A percentile compares a stretch with the other conserved stretches of the same genome.
These are phyloP conservation scores for Plagodis dolabraria DNA, from an alignment of 2,888 invertebrate species.

Conservation along the genomic window DNA sequence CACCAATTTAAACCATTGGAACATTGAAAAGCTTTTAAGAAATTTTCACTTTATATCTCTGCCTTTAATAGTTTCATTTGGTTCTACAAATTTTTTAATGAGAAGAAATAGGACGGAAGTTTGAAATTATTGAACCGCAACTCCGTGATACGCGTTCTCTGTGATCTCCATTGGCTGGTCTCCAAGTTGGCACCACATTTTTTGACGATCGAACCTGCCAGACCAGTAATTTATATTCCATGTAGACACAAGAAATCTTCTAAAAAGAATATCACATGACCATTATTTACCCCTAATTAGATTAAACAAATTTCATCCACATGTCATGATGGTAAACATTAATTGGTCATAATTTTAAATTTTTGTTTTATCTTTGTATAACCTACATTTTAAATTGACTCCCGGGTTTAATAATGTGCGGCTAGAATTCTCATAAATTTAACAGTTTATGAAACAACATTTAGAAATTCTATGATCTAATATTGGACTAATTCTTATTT, in stretches of 20 bases:
- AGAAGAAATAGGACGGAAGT: conserved; percentile 38
- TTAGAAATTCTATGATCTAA: conserved; percentile 38
- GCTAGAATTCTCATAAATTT: conserved; percentile 35
- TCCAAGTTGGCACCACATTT: conserved; percentile 63
- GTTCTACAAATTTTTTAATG: conserved; percentile 3
- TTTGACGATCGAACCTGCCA: conserved; percentile 33
- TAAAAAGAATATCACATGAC: conserved; percentile 36
- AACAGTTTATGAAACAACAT: conserved; percentile 37
- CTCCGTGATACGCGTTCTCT: conserved; percentile 42
- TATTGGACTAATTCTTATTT: conserved; percentile 26
- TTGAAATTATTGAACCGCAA: conserved; percentile 35
- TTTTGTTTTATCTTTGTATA: conserved; percentile 36
- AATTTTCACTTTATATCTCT: conserved; percentile 3
- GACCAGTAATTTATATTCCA: conserved; percentile 37
- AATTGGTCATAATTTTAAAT: conserved; percentile 37
- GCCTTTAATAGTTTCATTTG: conserved; percentile 10
- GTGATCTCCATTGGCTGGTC: conserved; percentile 57
- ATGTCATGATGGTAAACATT: conserved; percentile 39
- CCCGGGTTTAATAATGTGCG: conserved; percentile 30
- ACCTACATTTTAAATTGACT: conserved; percentile 40
- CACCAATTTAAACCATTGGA: no score
- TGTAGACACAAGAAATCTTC: conserved; percentile 27
- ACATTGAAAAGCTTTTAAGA: not conserved
- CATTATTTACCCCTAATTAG: conserved; percentile 43
- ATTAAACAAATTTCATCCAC: conserved; percentile 36